A percentile compares a stretch with the other conserved stretches of the same genome.
phyloP scores from a whole-genome alignment of 2,113 vertebrate species.

The Crocuta crocuta region DNA sequence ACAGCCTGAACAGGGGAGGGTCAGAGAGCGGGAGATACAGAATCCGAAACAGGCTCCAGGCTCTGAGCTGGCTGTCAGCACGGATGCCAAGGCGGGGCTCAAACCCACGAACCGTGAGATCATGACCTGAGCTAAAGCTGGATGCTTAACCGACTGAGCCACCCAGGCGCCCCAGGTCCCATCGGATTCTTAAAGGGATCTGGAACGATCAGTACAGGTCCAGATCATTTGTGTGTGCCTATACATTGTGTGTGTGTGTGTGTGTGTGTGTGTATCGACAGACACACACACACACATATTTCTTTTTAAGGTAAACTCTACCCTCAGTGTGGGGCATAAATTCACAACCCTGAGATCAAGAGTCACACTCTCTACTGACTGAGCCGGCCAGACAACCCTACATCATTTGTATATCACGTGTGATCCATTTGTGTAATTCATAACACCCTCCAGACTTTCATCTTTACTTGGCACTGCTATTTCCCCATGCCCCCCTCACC shows the following conservation, averaged over 20 bases:
- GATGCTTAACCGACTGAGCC: too few species aligned
- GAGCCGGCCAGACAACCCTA: not conserved
- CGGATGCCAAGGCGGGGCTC: too few species aligned
- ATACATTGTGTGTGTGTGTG: too few species aligned
- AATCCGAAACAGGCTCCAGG: too few species aligned
- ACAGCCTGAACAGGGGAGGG: too few species aligned
- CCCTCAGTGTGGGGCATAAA: not conserved
- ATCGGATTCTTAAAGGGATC: not conserved
- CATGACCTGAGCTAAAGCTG: too few species aligned
- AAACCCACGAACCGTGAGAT: too few species aligned
- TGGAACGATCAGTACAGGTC: not conserved
- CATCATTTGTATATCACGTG: not conserved
- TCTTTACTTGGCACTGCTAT: not conserved
- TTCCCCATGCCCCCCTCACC: not conserved
- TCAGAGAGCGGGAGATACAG: too few species aligned
- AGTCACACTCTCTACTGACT: not conserved
- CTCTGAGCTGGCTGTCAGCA: too few species aligned
- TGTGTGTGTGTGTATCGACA: too few species aligned
- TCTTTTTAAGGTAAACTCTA: not conserved
- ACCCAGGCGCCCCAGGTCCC: not conserved
- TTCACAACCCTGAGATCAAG: not conserved
- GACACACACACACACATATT: too few species aligned
- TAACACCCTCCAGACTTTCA: not conserved
- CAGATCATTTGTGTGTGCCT: not conserved
- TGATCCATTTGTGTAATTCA: not conserved